Conservation (phyloP, 1,140 invertebrate genomes). For the Microplitis mediator region DNA sequence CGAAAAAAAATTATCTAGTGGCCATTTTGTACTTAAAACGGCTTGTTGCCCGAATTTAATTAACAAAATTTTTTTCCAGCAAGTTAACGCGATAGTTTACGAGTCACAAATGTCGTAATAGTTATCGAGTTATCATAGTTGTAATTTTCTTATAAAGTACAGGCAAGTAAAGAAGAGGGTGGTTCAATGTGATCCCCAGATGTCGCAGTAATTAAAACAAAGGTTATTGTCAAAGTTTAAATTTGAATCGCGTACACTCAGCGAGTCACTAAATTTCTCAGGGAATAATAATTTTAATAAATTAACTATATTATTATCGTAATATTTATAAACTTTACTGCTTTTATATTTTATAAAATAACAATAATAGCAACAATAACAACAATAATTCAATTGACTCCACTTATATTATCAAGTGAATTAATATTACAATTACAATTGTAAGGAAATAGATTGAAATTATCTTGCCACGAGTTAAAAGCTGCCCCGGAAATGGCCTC, state of each 20-base stretch:
- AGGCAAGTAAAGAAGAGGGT: constrained; percentile 37
- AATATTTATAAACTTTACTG: background rate
- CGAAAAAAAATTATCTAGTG: no score
- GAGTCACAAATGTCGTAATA: background rate
- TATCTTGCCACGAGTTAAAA: constrained; percentile 38
- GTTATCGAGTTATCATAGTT: constrained; percentile 48
- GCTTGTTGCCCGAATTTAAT: no score
- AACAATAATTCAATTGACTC: no score
- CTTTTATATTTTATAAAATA: no score
- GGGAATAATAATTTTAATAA: background rate
- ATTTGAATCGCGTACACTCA: constrained; percentile 24
- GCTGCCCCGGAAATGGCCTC: constrained; percentile 44
- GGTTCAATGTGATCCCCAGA: constrained; percentile 56
- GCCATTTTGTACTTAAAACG: no score
- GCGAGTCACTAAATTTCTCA: background rate
- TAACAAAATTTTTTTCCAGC: background rate
- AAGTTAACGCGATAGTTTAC: background rate
- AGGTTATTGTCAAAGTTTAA: constrained; percentile 58
- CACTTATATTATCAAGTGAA: no score
- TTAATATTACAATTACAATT: no score
- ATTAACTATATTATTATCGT: constrained; percentile 10
- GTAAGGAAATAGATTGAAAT: constrained; percentile 15
- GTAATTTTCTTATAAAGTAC: constrained; percentile 51
- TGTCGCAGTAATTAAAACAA: constrained; percentile 62
- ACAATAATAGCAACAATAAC: no score